Percentiles rank a stretch among this genome's conserved stretches.
phyloP scores from a whole-genome alignment of 2,797 vertebrate species.

The Sternarchorhynchus goeldii region DNA sequence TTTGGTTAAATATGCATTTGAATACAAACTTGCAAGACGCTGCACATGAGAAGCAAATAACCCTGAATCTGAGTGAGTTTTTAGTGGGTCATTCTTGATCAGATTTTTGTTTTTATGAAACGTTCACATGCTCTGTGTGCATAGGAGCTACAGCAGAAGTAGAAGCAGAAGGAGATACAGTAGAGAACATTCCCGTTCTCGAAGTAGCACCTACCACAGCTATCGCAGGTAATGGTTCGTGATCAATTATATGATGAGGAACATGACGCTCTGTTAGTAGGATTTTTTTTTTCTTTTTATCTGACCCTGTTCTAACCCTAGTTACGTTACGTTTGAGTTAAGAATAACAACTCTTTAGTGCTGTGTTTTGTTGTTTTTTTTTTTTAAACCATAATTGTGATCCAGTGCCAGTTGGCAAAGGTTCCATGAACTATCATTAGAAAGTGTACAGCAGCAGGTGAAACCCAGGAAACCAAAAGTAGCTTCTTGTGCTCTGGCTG shows the following conservation, averaged over 20 bases:
- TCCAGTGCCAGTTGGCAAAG: background rate
- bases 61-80: background rate
- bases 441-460: background rate
- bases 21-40: background rate
- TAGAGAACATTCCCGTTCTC: slow-evolving; percentile 79
- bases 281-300: too few relatives aligned
- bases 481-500: background rate
- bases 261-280: background rate
- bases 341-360: too few relatives aligned
- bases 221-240: slow-evolving; percentile 74
- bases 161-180: slow-evolving; percentile 82
- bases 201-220: slow-evolving; percentile 88
- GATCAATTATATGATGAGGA: background rate
- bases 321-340: too few relatives aligned
- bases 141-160: slow-evolving; percentile 89
- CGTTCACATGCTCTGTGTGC: slow-evolving; percentile 28
- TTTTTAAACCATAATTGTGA: background rate
- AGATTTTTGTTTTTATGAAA: background rate
- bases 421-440: background rate
- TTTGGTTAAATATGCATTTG: background rate
- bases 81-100: background rate
- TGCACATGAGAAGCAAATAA: background rate
- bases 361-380: too few relatives aligned
- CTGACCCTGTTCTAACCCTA: too few relatives aligned
- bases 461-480: background rate